Evolutionary conservation across 2,113 vertebrate genomes (phyloP), one percentile per base, ranked within the genome.

Genomic region (Scolopax mira): DNA sequence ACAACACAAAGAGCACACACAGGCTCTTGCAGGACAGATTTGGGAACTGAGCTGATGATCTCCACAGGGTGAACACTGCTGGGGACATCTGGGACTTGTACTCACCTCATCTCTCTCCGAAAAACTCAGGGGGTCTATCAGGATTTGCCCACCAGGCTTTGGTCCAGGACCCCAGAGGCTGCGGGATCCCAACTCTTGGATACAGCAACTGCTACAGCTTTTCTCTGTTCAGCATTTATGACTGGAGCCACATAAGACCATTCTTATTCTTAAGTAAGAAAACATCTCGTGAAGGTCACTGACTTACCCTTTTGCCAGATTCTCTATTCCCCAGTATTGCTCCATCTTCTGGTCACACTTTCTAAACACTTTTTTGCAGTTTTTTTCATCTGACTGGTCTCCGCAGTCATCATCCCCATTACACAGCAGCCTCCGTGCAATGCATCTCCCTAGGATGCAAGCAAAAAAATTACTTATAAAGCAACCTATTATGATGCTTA

Each of bases 381-480:
- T 98, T 11, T 86, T 97, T 96, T 99, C 99, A 90, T 99, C 99
- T 10, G 99, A 99, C 70, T 97, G 97, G 96, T 99, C 99, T 39
- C 99, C 99, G 51, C 99, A 99, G 97, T 99, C 99, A 21, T 99
- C 99, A 74, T 99, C 99, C 8, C 98, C 99, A 8, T 98, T 99
- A 84, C 99, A 99, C 89, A 97, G 98, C 89, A 99, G 98, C 60
- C 98, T 97, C 79, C 98, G 98, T 5, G 96, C 89, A 64, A 99
- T 94, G 93, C 99, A 99, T 27, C 99, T 98, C 48, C 99, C 99
- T 99, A 90, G 88, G 49, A 60, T 24, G 52, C 37, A 96, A 93
- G 44, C 58, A 4, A 37, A 28, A 28, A 37, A 48, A 41, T 37
- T 37, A 51, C 77, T 67, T 55, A 28, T 4, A 22, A 69, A 82